These are phyloP conservation scores for Taphrorychus bicolor DNA, from an alignment of 2,888 invertebrate genomes.

Conservation along the genomic window DNA sequence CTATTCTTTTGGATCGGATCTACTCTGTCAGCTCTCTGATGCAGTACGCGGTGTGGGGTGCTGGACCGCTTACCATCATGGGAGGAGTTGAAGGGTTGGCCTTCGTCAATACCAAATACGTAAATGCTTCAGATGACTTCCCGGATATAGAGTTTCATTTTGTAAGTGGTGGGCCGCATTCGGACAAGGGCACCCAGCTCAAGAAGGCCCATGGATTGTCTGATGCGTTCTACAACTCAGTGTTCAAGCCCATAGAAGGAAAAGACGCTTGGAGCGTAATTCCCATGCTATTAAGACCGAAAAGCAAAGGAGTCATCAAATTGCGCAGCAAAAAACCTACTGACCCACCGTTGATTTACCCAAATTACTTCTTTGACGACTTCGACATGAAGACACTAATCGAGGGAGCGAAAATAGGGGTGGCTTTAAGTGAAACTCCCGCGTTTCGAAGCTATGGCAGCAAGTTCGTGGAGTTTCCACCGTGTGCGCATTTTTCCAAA, in stretches of 20 bases:
- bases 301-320: constrained; percentile 81
- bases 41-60: constrained; percentile 83
- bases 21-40: constrained; percentile 79
- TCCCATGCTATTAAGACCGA: constrained; percentile 84
- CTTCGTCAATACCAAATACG: constrained; percentile 87
- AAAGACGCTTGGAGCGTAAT: constrained; percentile 85
- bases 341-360: constrained; percentile 80
- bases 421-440: constrained; percentile 80
- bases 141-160: constrained; percentile 93
- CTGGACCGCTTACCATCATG: constrained; percentile 84
- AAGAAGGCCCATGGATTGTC: constrained; percentile 81
- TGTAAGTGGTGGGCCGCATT: constrained; percentile 84
- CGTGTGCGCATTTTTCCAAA: constrained; percentile 71
- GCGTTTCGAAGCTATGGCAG: constrained; percentile 80
- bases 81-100: constrained; percentile 88
- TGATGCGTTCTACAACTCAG: constrained; percentile 75
- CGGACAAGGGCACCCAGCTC: constrained; percentile 83
- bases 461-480: constrained; percentile 77
- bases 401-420: constrained; percentile 85
- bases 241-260: constrained; percentile 77
- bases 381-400: constrained; percentile 80
- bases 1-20: constrained; percentile 79
- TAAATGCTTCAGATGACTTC: constrained; percentile 79
- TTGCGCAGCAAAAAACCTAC: constrained; percentile 84
- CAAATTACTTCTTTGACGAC: constrained; percentile 87